Percentiles rank a stretch among this genome's conserved stretches.
Evolutionary conservation across 2,797 vertebrate genomes (phyloP).

Genomic region (Helostoma temminkii): DNA sequence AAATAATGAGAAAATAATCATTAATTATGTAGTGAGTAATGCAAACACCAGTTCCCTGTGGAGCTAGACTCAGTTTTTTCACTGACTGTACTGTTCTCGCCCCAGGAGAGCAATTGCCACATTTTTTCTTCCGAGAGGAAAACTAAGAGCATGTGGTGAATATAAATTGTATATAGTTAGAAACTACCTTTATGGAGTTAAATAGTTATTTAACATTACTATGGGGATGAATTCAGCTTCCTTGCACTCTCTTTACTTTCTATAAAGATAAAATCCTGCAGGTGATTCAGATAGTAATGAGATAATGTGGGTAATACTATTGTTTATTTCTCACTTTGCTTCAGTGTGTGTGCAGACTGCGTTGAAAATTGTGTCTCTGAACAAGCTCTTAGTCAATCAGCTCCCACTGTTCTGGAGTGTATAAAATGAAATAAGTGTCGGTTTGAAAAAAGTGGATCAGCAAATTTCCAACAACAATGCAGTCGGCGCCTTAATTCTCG

Average conservation of each 20-base stretch:
- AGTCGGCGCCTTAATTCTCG: constrained; percentile 45
- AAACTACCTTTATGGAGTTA: neutral
- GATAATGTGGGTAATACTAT: constrained; percentile 38
- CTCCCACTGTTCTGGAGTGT: constrained; percentile 41
- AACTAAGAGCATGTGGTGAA: constrained; percentile 25
- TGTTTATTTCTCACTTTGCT: constrained; percentile 35
- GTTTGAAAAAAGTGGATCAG: constrained; percentile 66
- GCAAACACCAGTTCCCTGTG: constrained; percentile 28
- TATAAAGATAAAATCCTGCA: constrained; percentile 22
- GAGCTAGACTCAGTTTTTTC: constrained; percentile 36
- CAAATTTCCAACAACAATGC: constrained; percentile 49
- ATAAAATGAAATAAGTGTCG: constrained; percentile 60
- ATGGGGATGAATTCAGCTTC: neutral
- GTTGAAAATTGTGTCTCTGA: constrained; percentile 44
- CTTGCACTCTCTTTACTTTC: constrained; percentile 8
- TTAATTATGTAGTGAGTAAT: constrained; percentile 28
- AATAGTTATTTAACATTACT: neutral
- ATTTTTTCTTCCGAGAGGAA: neutral
- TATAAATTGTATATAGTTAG: constrained; percentile 1
- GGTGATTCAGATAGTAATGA: constrained; percentile 24
- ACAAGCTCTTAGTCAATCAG: constrained; percentile 44
- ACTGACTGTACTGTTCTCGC: no score
- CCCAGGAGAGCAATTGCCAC: constrained; percentile 37
- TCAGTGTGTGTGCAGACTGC: constrained; percentile 37
- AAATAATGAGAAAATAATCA: neutral